Percentiles rank a stretch among this genome's conserved stretches.
These are phyloP conservation scores for Ypsolopha sequella DNA, from an alignment of 2,888 invertebrate genomes.

Conservation along the genomic window DNA sequence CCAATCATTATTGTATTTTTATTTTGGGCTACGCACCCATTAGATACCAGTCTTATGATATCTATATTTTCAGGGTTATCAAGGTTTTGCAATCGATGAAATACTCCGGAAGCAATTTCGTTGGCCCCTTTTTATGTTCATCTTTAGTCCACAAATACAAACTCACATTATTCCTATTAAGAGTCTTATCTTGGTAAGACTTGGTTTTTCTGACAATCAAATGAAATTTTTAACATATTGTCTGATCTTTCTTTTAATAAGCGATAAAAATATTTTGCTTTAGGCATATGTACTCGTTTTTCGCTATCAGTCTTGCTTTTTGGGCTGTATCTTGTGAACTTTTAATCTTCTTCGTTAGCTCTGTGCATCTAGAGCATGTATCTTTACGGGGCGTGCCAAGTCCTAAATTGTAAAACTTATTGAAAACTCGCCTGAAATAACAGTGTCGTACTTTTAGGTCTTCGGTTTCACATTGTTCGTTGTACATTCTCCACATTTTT, in stretches of 20 bases:
- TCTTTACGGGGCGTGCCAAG: constrained; percentile 17
- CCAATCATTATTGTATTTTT: no score
- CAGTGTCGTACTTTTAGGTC: no score
- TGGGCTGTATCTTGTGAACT: constrained; percentile 13
- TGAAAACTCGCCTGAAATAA: constrained; percentile 9
- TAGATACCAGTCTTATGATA: no score
- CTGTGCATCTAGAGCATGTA: constrained; percentile 18
- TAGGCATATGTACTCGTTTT: constrained; percentile 15
- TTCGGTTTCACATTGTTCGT: no score
- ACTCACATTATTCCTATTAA: neutral
- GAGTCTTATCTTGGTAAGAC: neutral
- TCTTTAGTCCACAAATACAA: constrained; percentile 18
- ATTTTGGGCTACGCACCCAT: no score
- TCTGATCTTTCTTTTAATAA: constrained; percentile 14
- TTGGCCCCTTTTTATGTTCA: constrained; percentile 16
- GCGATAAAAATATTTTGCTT: constrained; percentile 18
- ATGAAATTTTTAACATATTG: constrained; percentile 16
- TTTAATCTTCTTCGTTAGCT: constrained; percentile 19
- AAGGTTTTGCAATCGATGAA: constrained; percentile 3
- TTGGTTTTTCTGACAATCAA: constrained; percentile 29
- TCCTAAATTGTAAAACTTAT: constrained; percentile 16
- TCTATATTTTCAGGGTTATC: neutral
- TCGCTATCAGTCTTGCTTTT: constrained; percentile 15
- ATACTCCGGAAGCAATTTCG: constrained; percentile 18
- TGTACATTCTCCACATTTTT: no score